Evolutionary conservation across 2,797 vertebrate genomes (phyloP).

Genomic region (Paedocypris micromegethes): DNA sequence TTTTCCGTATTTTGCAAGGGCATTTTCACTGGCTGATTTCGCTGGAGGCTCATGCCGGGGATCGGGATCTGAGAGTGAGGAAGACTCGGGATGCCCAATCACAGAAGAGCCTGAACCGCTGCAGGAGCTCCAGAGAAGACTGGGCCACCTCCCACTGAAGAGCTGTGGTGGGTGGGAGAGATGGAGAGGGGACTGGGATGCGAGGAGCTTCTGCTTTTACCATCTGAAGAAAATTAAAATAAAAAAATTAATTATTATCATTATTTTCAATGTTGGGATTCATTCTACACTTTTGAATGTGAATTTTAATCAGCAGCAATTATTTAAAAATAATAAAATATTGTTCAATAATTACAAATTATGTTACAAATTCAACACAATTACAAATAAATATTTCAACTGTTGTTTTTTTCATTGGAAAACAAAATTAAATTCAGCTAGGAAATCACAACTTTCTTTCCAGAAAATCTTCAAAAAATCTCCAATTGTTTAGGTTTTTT

Average conservation of each 20-base stretch:
- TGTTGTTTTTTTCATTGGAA: no score
- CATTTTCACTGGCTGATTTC: not conserved
- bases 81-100: conserved; percentile 75
- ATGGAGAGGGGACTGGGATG: conserved; percentile 57
- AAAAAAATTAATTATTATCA: not conserved
- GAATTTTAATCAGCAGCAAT: no score
- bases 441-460: no score
- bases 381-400: no score
- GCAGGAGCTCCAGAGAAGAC: conserved; percentile 73
- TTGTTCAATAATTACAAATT: no score
- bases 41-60: conserved; percentile 41
- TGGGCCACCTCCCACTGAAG: conserved; percentile 71
- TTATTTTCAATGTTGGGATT: no score
- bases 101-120: conserved; percentile 74
- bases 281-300: no score
- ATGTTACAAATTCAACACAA: no score
- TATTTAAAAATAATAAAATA: no score
- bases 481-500: no score
- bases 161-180: conserved; percentile 65
- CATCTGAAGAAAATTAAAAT: conserved; percentile 58
- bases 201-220: conserved; percentile 62
- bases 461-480: no score
- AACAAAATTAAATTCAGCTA: no score
- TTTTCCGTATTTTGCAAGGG: conserved; percentile 10
- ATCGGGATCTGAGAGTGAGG: conserved; percentile 69